phyloP scores from a whole-genome alignment of 2,113 vertebrate genomes.

The Charina bottae region DNA sequence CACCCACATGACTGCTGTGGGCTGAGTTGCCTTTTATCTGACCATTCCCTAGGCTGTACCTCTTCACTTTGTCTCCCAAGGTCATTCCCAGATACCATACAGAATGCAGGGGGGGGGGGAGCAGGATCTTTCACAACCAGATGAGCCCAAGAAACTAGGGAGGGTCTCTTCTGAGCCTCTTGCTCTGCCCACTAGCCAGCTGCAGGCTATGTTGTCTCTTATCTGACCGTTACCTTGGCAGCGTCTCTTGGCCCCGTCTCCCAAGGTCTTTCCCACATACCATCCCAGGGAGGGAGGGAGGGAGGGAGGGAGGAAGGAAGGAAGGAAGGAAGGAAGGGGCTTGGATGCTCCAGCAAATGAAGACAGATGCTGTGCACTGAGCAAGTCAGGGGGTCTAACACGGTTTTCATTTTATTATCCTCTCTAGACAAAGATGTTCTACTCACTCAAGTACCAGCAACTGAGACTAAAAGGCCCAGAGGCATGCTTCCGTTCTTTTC shows the following conservation, averaged over 20 bases:
- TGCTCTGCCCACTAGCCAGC: neutral
- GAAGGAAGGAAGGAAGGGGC: neutral
- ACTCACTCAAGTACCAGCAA: constrained; percentile 1
- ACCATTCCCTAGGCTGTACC: neutral
- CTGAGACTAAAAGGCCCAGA: neutral
- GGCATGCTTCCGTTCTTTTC: constrained; percentile 9
- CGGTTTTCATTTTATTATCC: neutral
- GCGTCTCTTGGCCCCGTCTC: neutral
- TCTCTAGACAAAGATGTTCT: neutral
- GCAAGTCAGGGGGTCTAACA: neutral
- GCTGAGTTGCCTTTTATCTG: neutral
- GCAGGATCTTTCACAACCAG: no score
- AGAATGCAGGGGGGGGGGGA: neutral
- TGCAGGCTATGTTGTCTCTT: neutral
- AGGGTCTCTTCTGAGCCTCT: neutral
- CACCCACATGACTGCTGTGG: neutral
- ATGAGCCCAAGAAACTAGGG: neutral
- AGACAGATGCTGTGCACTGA: neutral
- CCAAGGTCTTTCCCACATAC: neutral
- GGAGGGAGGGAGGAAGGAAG: no score
- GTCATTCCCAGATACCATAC: neutral
- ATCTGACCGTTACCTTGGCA: neutral
- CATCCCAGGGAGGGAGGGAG: neutral
- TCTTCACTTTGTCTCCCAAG: neutral
- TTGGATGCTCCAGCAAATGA: neutral